Conservation (phyloP, 2,113 vertebrate genomes). For the Ophthalmolycus amberensis region DNA sequence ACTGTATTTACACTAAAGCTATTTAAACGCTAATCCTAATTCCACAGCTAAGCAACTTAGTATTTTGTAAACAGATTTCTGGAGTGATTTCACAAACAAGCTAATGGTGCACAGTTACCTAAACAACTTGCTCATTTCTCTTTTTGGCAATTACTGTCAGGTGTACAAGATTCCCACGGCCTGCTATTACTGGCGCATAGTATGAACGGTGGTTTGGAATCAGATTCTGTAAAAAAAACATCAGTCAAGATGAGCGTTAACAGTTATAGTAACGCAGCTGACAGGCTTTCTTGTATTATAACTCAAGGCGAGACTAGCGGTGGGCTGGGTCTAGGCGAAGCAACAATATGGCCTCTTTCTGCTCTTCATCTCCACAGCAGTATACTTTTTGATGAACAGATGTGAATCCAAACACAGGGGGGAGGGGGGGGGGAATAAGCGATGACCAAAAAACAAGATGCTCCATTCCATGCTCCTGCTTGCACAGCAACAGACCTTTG, state of each 20-base stretch:
- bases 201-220: neutral
- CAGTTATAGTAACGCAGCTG: constrained; percentile 27
- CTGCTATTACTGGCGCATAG: constrained; percentile 6
- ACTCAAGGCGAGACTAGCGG: constrained; percentile 20
- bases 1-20: constrained; percentile 57
- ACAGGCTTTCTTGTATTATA: constrained; percentile 18
- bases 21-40: constrained; percentile 47
- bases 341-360: constrained; percentile 31
- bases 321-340: constrained; percentile 25
- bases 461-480: constrained; percentile 38
- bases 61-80: constrained; percentile 69
- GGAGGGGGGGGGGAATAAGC: constrained; percentile 20
- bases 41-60: constrained; percentile 37
- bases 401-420: constrained; percentile 55
- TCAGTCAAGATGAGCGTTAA: constrained; percentile 11
- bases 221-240: neutral
- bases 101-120: constrained; percentile 26
- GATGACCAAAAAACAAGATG: constrained; percentile 60
- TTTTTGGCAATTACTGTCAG: constrained; percentile 47
- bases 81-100: constrained; percentile 37
- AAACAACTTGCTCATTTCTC: constrained; percentile 33
- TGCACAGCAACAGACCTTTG: constrained; percentile 44
- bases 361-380: constrained; percentile 43
- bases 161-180: constrained; percentile 46
- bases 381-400: constrained; percentile 59